phyloP scores from a whole-genome alignment of 2,113 vertebrate genomes.

The Turdus rufiventris region DNA sequence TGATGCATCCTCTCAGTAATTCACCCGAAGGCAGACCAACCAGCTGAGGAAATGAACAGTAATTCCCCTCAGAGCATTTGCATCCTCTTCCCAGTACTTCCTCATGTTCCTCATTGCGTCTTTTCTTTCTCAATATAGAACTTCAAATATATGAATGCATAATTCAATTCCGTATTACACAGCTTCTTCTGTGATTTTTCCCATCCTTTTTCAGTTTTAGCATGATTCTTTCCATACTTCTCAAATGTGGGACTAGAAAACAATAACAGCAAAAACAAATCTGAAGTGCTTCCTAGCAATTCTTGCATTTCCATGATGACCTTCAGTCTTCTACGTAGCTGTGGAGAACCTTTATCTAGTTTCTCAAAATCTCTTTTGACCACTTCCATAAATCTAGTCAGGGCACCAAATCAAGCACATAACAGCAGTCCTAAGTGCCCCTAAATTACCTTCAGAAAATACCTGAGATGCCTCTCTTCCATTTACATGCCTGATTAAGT shows the following conservation, averaged over 20 bases:
- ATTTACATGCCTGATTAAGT: conserved; percentile 50
- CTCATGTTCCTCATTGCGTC: not conserved
- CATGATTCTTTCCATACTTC: not conserved
- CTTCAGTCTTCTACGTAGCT: not conserved
- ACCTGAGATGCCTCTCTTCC: conserved; percentile 47
- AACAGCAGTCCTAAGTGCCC: conserved; percentile 8
- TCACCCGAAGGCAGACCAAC: not conserved
- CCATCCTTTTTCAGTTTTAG: not conserved
- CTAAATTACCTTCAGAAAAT: conserved; percentile 53
- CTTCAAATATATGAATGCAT: not conserved
- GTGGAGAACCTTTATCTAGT: not conserved
- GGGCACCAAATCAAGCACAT: not conserved
- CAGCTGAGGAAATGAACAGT: not conserved
- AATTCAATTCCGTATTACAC: not conserved
- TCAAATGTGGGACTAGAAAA: not conserved
- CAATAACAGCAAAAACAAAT: not conserved
- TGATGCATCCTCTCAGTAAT: not conserved
- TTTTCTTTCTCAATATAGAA: not conserved
- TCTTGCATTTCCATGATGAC: not conserved
- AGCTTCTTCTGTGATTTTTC: not conserved
- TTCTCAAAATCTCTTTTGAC: not conserved
- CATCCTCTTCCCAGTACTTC: not conserved
- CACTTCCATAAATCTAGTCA: not conserved
- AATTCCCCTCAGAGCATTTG: conserved; percentile 6
- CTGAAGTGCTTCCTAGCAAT: not conserved